Percentiles rank a stretch among this genome's conserved stretches.
phyloP scores from a whole-genome alignment of 1,140 invertebrate genomes.

The Polypedilum pembai region DNA sequence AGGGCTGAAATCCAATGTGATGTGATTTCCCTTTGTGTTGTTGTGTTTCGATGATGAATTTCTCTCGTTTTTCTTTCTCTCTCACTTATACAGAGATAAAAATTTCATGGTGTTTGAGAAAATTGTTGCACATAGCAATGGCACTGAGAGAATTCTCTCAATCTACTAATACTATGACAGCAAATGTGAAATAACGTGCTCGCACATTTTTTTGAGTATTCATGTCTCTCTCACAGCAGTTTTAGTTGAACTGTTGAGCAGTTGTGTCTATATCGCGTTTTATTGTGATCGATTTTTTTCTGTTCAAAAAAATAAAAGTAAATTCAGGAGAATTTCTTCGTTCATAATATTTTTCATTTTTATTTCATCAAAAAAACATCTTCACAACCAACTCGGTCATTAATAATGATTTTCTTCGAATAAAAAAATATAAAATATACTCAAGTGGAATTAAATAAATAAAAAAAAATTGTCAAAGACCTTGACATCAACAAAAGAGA shows the following conservation, averaged over 20 bases:
- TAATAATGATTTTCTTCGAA: neutral
- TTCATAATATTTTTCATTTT: neutral
- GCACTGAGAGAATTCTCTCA: neutral
- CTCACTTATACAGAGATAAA: neutral
- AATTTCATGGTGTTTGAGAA: neutral
- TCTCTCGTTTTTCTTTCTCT: neutral
- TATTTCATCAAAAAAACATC: neutral
- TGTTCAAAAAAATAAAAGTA: neutral
- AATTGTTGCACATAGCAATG: neutral
- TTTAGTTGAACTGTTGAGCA: conserved; percentile 16
- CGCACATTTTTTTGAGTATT: neutral
- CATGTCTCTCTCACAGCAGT: neutral
- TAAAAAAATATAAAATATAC: neutral
- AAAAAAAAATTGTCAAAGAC: too few relatives aligned
- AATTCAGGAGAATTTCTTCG: neutral
- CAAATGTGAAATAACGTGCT: neutral
- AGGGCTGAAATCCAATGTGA: neutral
- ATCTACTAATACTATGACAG: neutral
- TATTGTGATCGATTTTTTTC: neutral
- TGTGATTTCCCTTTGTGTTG: conserved; percentile 16
- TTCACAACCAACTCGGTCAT: neutral
- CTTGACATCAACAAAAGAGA: too few relatives aligned
- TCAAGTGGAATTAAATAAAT: too few relatives aligned
- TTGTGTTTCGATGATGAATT: neutral
- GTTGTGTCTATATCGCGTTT: conserved; percentile 5